Conservation (phyloP, 35 echinoderm and acorn worm genomes). For the Ptychodera flava region DNA sequence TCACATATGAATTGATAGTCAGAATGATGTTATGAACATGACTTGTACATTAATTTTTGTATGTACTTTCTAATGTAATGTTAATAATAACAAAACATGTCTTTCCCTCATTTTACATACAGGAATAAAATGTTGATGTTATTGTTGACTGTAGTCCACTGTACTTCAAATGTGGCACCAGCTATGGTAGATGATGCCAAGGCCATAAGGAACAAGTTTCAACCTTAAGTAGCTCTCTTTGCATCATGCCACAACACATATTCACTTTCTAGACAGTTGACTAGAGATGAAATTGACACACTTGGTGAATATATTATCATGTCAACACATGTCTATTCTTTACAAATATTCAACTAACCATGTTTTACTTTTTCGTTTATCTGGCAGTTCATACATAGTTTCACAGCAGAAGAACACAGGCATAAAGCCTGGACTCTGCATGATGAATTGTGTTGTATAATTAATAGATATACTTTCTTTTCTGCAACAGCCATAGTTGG, state of each 20-base stretch:
- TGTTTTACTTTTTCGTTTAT: no score
- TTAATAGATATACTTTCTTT: no score
- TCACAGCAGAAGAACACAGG: no score
- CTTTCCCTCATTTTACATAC: background rate
- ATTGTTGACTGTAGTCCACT: background rate
- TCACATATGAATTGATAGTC: background rate
- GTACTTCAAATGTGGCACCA: background rate
- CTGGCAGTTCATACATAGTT: no score
- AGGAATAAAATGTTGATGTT: background rate
- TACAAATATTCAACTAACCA: no score
- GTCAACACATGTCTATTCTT: no score
- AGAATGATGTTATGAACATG: background rate
- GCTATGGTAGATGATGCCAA: background rate
- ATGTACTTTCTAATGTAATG: background rate
- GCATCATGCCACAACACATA: background rate
- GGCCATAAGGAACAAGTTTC: background rate
- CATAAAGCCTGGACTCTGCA: no score
- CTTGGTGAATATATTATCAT: no score
- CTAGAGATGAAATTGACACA: background rate
- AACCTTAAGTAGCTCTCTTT: background rate
- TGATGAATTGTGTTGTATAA: no score
- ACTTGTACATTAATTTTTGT: no score
- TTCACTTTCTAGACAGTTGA: background rate
- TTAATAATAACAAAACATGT: background rate
- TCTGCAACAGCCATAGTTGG: no score